Evolutionary conservation across 2,797 vertebrate species (phyloP).

Genomic region (Anniella stebbinsi): DNA sequence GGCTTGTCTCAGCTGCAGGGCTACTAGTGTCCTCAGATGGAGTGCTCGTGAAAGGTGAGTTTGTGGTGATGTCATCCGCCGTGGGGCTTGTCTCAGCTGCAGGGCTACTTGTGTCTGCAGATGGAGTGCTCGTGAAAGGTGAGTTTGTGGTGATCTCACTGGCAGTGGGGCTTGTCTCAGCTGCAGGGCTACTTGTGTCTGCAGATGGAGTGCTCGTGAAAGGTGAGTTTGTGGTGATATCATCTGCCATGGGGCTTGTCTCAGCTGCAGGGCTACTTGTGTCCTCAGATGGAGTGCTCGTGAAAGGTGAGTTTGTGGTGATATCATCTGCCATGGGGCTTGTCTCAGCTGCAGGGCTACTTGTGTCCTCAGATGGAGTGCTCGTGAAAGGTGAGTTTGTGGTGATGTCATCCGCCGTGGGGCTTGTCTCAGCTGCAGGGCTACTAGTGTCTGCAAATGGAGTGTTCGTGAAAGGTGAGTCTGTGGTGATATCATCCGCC

Average conservation of each 20-base stretch:
- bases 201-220: neutral
- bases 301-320: too few species aligned
- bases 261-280: neutral
- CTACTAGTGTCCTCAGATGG: neutral
- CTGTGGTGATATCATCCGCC: neutral
- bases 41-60: neutral
- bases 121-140: too few species aligned
- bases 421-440: neutral
- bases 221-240: neutral
- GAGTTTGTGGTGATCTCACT: too few species aligned
- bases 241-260: neutral
- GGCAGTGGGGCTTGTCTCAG: neutral
- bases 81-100: too few species aligned
- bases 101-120: neutral
- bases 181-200: neutral
- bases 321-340: neutral
- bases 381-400: neutral
- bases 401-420: neutral
- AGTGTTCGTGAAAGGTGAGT: neutral
- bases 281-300: neutral
- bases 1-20: neutral
- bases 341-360: too few species aligned
- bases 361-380: neutral
- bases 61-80: neutral
- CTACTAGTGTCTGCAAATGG: neutral